phyloP scores from a whole-genome alignment of 2,888 invertebrate species.

The Euclidia mi region DNA sequence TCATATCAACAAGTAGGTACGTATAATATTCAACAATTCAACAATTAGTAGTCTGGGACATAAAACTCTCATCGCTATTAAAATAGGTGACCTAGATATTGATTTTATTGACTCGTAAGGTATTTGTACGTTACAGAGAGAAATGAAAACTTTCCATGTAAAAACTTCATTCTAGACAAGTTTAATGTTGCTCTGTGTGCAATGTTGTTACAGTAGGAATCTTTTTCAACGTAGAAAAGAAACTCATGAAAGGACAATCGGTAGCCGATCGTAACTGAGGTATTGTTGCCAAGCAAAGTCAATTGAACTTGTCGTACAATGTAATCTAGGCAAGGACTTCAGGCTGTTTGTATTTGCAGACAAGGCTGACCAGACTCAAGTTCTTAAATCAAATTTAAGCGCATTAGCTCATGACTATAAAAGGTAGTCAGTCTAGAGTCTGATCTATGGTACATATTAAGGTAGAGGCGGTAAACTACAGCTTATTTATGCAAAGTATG shows the following conservation, averaged over 20 bases:
- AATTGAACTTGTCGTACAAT: conserved; percentile 49
- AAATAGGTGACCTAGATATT: conserved; percentile 8
- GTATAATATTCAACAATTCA: conserved; percentile 28
- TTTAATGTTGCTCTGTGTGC: too few relatives aligned
- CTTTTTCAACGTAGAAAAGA: too few relatives aligned
- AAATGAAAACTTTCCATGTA: too few relatives aligned
- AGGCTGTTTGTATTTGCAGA: not conserved
- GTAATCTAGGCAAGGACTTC: conserved; percentile 12
- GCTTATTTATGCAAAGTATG: too few relatives aligned
- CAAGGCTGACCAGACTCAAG: not conserved
- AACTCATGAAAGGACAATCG: conserved; percentile 15
- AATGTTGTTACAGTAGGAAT: too few relatives aligned
- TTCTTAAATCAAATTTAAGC: not conserved
- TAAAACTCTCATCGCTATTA: conserved; percentile 22
- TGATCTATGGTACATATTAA: too few relatives aligned
- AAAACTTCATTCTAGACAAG: too few relatives aligned
- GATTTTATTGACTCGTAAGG: not conserved
- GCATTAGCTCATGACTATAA: too few relatives aligned
- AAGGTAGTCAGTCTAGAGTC: too few relatives aligned
- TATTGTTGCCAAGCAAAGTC: conserved; percentile 58
- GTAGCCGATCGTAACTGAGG: conserved; percentile 58
- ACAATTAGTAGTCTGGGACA: conserved; percentile 27
- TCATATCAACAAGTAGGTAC: conserved; percentile 56
- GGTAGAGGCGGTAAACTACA: too few relatives aligned
- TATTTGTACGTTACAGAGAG: not conserved